Conservation (phyloP, 1,140 invertebrate species). For the Listronotus bonariensis region DNA sequence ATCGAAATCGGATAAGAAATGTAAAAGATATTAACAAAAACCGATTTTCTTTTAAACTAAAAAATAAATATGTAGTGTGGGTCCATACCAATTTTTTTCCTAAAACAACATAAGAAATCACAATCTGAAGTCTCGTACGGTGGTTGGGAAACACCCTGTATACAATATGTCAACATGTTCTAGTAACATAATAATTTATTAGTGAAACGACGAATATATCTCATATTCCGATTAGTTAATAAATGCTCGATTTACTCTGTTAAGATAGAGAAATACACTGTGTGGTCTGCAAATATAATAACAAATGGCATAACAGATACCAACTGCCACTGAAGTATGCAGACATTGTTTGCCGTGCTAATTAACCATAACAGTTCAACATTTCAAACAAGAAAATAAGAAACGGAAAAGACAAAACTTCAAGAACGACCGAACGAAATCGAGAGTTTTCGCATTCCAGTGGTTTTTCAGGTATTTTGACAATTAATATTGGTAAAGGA, state of each 20-base stretch:
- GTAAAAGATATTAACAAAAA: no score
- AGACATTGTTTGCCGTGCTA: slow-evolving; percentile 38
- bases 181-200: no score
- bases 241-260: slow-evolving; percentile 22
- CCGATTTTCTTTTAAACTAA: no score
- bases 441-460: not conserved
- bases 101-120: no score
- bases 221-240: slow-evolving; percentile 19
- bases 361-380: slow-evolving; percentile 38
- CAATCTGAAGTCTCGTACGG: no score
- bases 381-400: slow-evolving; percentile 36
- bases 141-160: no score
- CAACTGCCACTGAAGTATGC: slow-evolving; percentile 38
- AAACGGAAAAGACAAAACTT: slow-evolving; percentile 18
- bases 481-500: no score
- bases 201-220: not conserved
- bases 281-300: slow-evolving; percentile 38
- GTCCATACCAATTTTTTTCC: no score
- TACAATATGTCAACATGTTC: no score
- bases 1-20: no score
- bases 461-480: no score
- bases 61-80: no score
- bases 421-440: not conserved
- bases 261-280: slow-evolving; percentile 26
- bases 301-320: slow-evolving; percentile 39